phyloP scores from a whole-genome alignment of 1,140 invertebrate species.

The Drosophila miranda region DNA sequence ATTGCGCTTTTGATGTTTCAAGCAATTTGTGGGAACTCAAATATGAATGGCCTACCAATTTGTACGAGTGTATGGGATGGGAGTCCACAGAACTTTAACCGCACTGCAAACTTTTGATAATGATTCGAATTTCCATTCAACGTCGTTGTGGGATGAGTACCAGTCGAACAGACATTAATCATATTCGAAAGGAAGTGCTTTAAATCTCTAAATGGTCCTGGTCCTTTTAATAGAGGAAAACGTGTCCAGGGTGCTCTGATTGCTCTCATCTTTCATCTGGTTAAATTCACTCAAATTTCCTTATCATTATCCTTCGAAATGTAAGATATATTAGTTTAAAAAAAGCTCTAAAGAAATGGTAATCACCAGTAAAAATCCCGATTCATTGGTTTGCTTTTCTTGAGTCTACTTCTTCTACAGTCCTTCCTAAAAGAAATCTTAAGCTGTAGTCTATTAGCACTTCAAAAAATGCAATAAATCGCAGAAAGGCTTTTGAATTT shows the following conservation, averaged over 20 bases:
- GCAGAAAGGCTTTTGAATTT: slow-evolving; percentile 8
- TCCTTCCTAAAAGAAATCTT: not conserved
- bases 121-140: not conserved
- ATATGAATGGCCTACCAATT: slow-evolving; percentile 9
- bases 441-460: slow-evolving; percentile 4
- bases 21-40: slow-evolving; percentile 13
- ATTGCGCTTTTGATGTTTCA: slow-evolving; percentile 45
- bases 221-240: too few relatives aligned
- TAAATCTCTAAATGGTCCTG: too few relatives aligned
- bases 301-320: too few relatives aligned
- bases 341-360: too few relatives aligned
- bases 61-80: slow-evolving; percentile 1
- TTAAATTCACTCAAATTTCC: too few relatives aligned
- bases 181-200: too few relatives aligned
- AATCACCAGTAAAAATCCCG: too few relatives aligned
- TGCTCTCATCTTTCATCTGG: too few relatives aligned
- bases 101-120: slow-evolving; percentile 20
- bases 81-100: slow-evolving; percentile 19
- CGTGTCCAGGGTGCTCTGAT: too few relatives aligned
- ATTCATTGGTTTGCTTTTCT: too few relatives aligned
- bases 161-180: not conserved
- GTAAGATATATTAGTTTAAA: too few relatives aligned
- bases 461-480: not conserved
- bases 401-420: too few relatives aligned
- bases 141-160: not conserved